phyloP scores from a whole-genome alignment of 2,888 invertebrate genomes.

The Lasioglossum calceatum region DNA sequence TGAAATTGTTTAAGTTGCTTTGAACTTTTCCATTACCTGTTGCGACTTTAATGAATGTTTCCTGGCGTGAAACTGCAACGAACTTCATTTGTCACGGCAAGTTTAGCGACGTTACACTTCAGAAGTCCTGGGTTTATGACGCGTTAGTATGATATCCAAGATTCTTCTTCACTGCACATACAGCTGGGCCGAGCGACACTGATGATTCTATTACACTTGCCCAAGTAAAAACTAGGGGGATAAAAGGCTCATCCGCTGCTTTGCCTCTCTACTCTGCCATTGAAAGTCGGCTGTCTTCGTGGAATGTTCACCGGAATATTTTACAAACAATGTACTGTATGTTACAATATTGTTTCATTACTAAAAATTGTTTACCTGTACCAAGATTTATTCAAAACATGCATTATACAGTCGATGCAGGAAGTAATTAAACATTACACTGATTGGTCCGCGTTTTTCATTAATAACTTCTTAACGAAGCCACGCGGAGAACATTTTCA shows the following conservation, averaged over 20 bases:
- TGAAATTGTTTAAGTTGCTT: not conserved
- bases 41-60: not conserved
- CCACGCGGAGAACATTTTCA: too few species aligned
- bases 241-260: not conserved
- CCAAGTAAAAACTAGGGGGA: not conserved
- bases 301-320: too few species aligned
- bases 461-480: too few species aligned
- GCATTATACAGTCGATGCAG: too few species aligned
- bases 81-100: not conserved
- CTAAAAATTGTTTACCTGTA: too few species aligned
- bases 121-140: not conserved
- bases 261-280: too few species aligned
- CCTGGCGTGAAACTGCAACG: not conserved
- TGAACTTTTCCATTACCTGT: not conserved
- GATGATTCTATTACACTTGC: not conserved
- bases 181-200: not conserved
- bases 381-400: too few species aligned
- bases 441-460: too few species aligned
- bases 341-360: too few species aligned
- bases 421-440: too few species aligned
- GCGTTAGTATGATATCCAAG: conserved; percentile 5
- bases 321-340: too few species aligned
- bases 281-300: too few species aligned
- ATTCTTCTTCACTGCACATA: not conserved
- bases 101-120: not conserved